Evolutionary conservation across 2,797 vertebrate genomes (phyloP).

Genomic region (Monodelphis domestica): DNA sequence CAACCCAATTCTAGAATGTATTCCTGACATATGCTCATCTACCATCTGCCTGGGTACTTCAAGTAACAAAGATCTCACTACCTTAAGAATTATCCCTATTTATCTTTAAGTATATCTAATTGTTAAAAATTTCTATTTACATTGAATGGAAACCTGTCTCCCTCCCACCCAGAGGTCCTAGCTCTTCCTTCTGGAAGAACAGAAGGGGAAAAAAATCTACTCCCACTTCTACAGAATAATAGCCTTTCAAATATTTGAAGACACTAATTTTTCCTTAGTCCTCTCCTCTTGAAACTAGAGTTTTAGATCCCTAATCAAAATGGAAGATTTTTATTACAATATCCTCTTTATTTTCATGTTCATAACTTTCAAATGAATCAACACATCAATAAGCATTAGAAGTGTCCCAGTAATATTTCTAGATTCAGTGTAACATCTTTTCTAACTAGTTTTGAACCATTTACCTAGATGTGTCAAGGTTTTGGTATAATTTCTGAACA

Average conservation of each 20-base stretch:
- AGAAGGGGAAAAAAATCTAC: rapidly evolving
- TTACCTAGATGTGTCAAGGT: neutral
- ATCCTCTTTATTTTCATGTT: neutral
- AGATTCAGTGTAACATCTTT: neutral
- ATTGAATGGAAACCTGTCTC: neutral
- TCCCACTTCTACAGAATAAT: too few species aligned
- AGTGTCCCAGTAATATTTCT: neutral
- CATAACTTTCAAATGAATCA: neutral
- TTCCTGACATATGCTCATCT: neutral
- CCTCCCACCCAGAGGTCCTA: too few species aligned
- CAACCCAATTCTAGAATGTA: neutral
- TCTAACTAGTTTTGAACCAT: neutral
- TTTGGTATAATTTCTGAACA: neutral
- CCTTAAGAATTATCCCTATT: neutral
- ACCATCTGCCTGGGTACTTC: neutral
- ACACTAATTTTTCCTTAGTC: neutral
- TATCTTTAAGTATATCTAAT: neutral
- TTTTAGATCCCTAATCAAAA: neutral
- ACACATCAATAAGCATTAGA: neutral
- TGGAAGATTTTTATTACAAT: neutral
- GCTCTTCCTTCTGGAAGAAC: neutral
- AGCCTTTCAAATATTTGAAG: neutral
- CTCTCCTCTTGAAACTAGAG: neutral
- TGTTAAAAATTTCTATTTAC: neutral
- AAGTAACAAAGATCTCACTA: neutral